Conservation (phyloP, 2,888 invertebrate genomes). For the Drosophila nigricruria region DNA sequence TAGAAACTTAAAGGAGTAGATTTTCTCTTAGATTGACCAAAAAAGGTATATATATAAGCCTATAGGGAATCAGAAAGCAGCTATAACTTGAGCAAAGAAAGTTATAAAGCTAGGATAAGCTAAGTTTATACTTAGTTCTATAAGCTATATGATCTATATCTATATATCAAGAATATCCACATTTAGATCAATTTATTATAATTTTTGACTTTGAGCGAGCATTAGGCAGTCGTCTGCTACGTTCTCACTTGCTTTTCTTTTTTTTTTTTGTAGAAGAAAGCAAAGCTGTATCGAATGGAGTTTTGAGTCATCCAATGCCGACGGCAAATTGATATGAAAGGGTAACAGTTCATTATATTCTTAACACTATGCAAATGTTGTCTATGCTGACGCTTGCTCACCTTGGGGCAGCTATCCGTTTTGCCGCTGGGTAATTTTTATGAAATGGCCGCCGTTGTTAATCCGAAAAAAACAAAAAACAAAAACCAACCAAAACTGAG, state of each 20-base stretch:
- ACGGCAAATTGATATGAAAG: slow-evolving; percentile 42
- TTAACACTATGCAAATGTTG: slow-evolving; percentile 37
- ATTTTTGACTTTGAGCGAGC: neutral
- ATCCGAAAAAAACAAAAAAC: slow-evolving; percentile 45
- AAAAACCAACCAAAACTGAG: neutral
- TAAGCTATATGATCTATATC: neutral
- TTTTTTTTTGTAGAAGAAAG: slow-evolving; percentile 1
- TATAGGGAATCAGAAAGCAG: neutral
- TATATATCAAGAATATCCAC: neutral
- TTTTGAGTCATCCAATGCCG: slow-evolving; percentile 53
- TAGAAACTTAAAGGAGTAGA: neutral
- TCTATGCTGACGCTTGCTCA: slow-evolving; percentile 36
- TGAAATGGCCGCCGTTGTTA: slow-evolving; percentile 69
- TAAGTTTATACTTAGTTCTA: neutral
- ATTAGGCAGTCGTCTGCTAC: neutral
- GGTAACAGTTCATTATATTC: slow-evolving; percentile 4
- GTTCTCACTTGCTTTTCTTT: neutral
- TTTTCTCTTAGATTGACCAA: neutral
- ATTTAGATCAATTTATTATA: neutral
- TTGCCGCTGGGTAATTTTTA: slow-evolving; percentile 75
- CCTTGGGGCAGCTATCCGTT: slow-evolving; percentile 82
- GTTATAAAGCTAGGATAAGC: neutral
- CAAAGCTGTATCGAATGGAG: slow-evolving; percentile 35
- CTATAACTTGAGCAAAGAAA: neutral
- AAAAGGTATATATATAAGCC: neutral